phyloP scores from a whole-genome alignment of 2,113 vertebrate genomes.

The Cyanoderma ruficeps region DNA sequence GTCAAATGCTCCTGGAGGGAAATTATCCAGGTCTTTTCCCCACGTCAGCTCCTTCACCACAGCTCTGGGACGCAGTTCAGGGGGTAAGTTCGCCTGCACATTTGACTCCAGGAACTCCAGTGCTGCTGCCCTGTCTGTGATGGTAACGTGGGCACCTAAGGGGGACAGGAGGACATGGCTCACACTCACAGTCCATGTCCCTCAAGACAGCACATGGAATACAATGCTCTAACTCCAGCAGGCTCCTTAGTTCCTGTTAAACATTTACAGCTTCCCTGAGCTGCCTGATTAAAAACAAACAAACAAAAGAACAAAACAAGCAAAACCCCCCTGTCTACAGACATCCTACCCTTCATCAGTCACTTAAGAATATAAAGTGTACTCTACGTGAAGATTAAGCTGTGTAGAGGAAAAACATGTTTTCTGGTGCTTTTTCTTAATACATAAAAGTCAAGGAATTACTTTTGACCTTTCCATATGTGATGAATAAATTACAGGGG shows the following conservation, averaged over 20 bases:
- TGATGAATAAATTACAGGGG: not conserved
- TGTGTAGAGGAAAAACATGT: not conserved
- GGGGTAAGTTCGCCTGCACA: conserved; percentile 84
- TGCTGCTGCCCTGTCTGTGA: conserved; percentile 88
- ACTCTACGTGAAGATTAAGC: not conserved
- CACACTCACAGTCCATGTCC: not conserved
- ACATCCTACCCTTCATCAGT: not conserved
- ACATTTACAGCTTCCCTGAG: not conserved
- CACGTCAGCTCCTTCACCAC: conserved; percentile 88
- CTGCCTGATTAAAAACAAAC: not conserved
- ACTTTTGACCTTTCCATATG: not conserved
- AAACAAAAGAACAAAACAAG: not conserved
- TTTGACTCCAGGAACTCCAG: conserved; percentile 88
- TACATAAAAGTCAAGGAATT: not conserved
- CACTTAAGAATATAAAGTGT: not conserved
- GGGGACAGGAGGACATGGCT: not conserved
- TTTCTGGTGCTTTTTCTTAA: not conserved
- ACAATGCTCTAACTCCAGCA: not conserved
- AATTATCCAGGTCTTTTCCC: conserved; percentile 83
- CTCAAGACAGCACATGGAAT: not conserved
- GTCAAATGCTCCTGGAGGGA: conserved; percentile 81
- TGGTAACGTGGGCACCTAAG: conserved; percentile 87
- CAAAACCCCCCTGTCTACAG: not conserved
- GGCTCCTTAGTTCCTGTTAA: not conserved
- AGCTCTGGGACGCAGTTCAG: conserved; percentile 65